Evolutionary conservation across 2,113 vertebrate genomes (phyloP).

Genomic region (Rhadina sibilatrix): DNA sequence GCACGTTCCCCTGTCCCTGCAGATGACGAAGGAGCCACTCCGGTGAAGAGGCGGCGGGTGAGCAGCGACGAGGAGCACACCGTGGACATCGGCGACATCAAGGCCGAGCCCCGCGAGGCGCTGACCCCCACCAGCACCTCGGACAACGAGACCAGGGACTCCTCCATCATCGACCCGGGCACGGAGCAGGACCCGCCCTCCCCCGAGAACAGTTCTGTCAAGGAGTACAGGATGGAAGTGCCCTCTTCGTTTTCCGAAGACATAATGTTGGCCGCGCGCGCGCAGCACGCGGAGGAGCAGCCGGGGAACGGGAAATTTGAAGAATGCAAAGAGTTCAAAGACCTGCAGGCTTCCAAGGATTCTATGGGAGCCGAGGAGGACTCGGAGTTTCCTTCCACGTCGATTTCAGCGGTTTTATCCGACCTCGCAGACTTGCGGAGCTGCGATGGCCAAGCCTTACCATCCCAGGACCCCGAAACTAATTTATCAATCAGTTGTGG

Average conservation of each 20-base stretch:
- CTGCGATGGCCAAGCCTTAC: slow-evolving; percentile 81
- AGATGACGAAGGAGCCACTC: slow-evolving; percentile 94
- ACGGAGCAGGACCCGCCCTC: slow-evolving; percentile 95
- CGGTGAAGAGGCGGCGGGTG: slow-evolving; percentile 90
- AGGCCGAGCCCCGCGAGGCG: slow-evolving; percentile 85
- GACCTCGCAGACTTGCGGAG: slow-evolving; percentile 79
- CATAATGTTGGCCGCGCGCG: slow-evolving; percentile 68
- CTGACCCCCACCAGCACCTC: slow-evolving; percentile 94
- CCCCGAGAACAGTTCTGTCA: slow-evolving; percentile 81
- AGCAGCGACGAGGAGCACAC: slow-evolving; percentile 88
- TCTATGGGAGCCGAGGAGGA: slow-evolving; percentile 78
- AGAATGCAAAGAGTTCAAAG: slow-evolving; percentile 79
- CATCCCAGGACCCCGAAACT: slow-evolving; percentile 80
- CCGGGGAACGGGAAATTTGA: slow-evolving; percentile 69
- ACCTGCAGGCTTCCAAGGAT: slow-evolving; percentile 77
- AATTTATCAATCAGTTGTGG: slow-evolving; percentile 75
- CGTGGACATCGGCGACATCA: slow-evolving; percentile 77
- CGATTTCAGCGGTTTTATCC: slow-evolving; percentile 78
- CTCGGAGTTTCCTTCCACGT: slow-evolving; percentile 78
- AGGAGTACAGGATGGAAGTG: slow-evolving; percentile 90
- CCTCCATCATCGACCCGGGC: slow-evolving; percentile 96
- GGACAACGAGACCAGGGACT: slow-evolving; percentile 96
- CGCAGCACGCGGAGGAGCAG: slow-evolving; percentile 71
- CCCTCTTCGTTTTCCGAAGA: slow-evolving; percentile 85
- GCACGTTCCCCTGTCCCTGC: background rate